These are phyloP conservation scores for Dendroctonus valens DNA, from an alignment of 1,140 invertebrate genomes.

Conservation along the genomic window DNA sequence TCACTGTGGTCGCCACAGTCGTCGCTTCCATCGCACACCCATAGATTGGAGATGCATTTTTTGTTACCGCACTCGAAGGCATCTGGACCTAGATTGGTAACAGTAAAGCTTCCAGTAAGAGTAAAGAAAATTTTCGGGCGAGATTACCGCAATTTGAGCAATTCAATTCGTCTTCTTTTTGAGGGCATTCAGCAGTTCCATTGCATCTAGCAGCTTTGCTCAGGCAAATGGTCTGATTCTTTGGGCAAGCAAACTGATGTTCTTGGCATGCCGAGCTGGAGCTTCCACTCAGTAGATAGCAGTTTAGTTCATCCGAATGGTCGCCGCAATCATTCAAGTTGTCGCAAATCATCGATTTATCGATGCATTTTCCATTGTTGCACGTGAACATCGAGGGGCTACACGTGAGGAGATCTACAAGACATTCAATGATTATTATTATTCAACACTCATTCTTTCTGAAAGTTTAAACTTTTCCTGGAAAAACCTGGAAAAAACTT, in stretches of 20 bases:
- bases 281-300: slow-evolving; percentile 35
- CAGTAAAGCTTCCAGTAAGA: background rate
- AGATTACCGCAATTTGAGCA: slow-evolving; percentile 52
- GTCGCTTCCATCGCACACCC: slow-evolving; percentile 65
- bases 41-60: slow-evolving; percentile 58
- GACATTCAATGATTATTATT: no score
- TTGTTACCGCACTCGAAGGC: slow-evolving; percentile 58
- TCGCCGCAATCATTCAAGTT: slow-evolving; percentile 56
- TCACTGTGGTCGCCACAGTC: slow-evolving; percentile 70
- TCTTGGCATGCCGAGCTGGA: slow-evolving; percentile 21
- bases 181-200: slow-evolving; percentile 65
- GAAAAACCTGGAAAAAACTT: slow-evolving; percentile 21
- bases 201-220: slow-evolving; percentile 46
- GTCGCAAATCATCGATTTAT: slow-evolving; percentile 52
- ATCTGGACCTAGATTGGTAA: slow-evolving; percentile 41
- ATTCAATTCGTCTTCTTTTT: slow-evolving; percentile 62
- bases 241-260: slow-evolving; percentile 57
- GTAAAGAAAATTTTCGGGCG: background rate
- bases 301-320: slow-evolving; percentile 53
- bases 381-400: slow-evolving; percentile 36
- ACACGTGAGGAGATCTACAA: slow-evolving; percentile 32
- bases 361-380: slow-evolving; percentile 51
- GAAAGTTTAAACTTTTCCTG: background rate
- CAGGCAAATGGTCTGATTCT: slow-evolving; percentile 56
- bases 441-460: no score